Conservation (phyloP, 2,113 vertebrate genomes). For the Calidris pygmaea region DNA sequence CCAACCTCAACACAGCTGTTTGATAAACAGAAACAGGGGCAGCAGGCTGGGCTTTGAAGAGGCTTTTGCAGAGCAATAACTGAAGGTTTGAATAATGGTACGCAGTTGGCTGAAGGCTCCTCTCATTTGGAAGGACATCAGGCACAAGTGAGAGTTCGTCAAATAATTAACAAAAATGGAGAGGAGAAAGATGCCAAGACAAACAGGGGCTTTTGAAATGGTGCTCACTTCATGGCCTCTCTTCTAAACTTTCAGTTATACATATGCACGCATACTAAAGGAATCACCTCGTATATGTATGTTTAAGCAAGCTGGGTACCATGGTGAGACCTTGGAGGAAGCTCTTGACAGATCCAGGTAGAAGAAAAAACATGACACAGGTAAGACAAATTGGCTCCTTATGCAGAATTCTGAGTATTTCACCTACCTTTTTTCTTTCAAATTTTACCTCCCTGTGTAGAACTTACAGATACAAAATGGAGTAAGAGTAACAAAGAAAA, state of each 20-base stretch:
- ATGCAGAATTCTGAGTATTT: background rate
- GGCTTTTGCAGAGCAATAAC: slow-evolving; percentile 43
- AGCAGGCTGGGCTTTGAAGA: slow-evolving; percentile 57
- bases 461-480: background rate
- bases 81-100: slow-evolving; percentile 47
- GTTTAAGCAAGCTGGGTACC: slow-evolving; percentile 24
- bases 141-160: slow-evolving; percentile 36
- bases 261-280: background rate
- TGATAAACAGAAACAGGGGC: slow-evolving; percentile 68
- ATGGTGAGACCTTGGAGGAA: slow-evolving; percentile 20
- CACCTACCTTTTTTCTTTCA: background rate
- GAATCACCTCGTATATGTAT: background rate
- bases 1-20: slow-evolving; percentile 69
- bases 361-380: slow-evolving; percentile 15
- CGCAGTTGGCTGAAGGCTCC: slow-evolving; percentile 37
- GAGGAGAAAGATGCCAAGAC: slow-evolving; percentile 60
- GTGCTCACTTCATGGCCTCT: slow-evolving; percentile 34
- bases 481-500: background rate
- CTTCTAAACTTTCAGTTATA: slow-evolving; percentile 22
- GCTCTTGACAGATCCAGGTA: background rate
- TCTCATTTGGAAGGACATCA: slow-evolving; percentile 61
- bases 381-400: background rate
- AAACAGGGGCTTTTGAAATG: slow-evolving; percentile 63
- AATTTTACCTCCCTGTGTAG: background rate
- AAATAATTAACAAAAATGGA: slow-evolving; percentile 69